Evolutionary conservation across 2,797 vertebrate species (phyloP).

Genomic region (Clarias pachynema): DNA sequence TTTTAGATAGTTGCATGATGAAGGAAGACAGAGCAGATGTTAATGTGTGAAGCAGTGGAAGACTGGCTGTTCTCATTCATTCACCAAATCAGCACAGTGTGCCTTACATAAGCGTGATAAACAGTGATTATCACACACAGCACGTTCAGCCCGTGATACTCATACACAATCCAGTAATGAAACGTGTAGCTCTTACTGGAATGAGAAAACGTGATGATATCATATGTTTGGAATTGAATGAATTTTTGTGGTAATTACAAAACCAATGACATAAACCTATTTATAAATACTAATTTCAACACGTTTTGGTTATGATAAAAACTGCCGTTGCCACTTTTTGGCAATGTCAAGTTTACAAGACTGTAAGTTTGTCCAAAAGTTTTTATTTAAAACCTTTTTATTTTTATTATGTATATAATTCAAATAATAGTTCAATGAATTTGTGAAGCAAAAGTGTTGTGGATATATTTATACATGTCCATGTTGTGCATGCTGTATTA

Average conservation of each 20-base stretch:
- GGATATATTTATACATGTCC: neutral
- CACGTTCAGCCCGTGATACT: constrained; percentile 5
- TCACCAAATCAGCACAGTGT: constrained; percentile 57
- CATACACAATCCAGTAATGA: too few species aligned
- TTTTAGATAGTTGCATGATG: constrained; percentile 51
- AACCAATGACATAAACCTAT: neutral
- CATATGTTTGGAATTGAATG: too few species aligned
- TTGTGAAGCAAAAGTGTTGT: too few species aligned
- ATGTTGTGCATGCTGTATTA: constrained; percentile 55
- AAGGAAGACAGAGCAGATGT: constrained; percentile 63
- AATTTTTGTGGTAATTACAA: neutral
- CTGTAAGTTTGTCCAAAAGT: neutral
- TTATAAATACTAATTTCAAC: neutral
- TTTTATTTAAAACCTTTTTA: neutral
- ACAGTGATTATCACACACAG: constrained; percentile 45
- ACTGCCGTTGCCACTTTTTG: neutral
- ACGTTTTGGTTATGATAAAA: neutral
- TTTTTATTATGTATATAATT: neutral
- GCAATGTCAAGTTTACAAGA: neutral
- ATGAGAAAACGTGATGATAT: neutral
- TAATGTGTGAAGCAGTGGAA: constrained; percentile 57
- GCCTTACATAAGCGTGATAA: constrained; percentile 44
- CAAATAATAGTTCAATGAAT: too few species aligned
- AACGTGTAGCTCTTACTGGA: neutral
- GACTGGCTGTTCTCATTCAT: constrained; percentile 57